Evolutionary conservation across 2,113 vertebrate species (phyloP), one percentile per base, ranked within the genome.

Genomic region (Neodontobutis hainanensis): DNA sequence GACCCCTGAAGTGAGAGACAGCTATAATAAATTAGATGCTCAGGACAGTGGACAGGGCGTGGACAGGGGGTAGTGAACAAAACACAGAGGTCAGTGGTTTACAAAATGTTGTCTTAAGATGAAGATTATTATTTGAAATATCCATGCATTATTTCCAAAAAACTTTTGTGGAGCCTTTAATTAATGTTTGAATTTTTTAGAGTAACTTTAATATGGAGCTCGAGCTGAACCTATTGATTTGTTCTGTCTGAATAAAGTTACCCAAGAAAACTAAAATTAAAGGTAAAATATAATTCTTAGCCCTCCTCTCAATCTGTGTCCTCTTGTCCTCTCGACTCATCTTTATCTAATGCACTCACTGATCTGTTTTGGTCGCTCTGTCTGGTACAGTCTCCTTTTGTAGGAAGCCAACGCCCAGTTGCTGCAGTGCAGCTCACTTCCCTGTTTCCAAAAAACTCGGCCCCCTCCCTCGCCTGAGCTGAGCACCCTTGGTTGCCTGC

Each of bases 401-500:
- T 60, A 68, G 70, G 27, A 51, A 91, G 90, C 85, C 92, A 90
- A 92, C 91, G 91, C 92, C 92, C 91, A 87, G 84, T 85, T 90
- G 87, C 89, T 92, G 92, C 91, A 92, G 90, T 90, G 84, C 92
- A 92, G 92, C 87, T 89, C 65, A 73, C 77, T 78, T 81, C 78
- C 62, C 59, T 34, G 6, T 69, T 78, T 77, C 68, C 73, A 46
- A 70, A 82, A 78, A 77, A 44, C 59, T 66, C 68, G 43, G 57
- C 58, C 75, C 68, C 81, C 81, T 76, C 77, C 83, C 70, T 66
- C 65, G 50, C 58, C 68, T 43, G 42, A 48, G 56, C 36, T 53
- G 36, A 74, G 55, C 65, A 65, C 52, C 70, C 59, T 71, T 62
- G 46, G 61, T 60, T 83, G 74, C 85, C 89, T 90, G 90, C 90